phyloP scores from a whole-genome alignment of 1,140 invertebrate species.

The Microplitis demolitor region DNA sequence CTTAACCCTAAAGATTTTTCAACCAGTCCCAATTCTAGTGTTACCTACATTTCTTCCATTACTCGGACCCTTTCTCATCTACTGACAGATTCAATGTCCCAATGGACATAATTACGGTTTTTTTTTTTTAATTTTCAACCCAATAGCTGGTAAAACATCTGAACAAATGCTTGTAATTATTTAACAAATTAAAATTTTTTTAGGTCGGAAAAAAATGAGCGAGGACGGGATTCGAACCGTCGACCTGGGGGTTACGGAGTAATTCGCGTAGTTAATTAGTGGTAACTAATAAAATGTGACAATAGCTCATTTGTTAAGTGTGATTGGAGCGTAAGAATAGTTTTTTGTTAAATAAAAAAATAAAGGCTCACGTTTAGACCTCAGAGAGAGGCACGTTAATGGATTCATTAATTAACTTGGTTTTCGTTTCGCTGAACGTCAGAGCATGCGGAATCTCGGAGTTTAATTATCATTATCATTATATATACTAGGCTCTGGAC shows the following conservation, averaged over 20 bases:
- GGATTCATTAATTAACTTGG: slow-evolving; percentile 60
- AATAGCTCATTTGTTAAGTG: neutral
- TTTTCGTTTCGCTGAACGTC: slow-evolving; percentile 56
- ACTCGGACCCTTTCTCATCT: too few relatives aligned
- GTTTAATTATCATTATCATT: neutral
- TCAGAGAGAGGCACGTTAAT: slow-evolving; percentile 41
- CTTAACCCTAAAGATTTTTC: neutral
- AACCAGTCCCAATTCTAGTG: slow-evolving; percentile 4
- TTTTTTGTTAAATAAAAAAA: neutral
- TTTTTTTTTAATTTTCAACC: too few relatives aligned
- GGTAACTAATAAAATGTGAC: neutral
- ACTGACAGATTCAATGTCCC: too few relatives aligned
- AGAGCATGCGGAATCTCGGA: slow-evolving; percentile 48
- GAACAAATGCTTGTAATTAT: too few relatives aligned
- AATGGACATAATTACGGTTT: too few relatives aligned
- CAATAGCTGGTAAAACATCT: too few relatives aligned
- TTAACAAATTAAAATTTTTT: too few relatives aligned
- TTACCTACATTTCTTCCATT: too few relatives aligned
- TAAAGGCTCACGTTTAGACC: slow-evolving; percentile 25
- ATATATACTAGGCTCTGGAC: too few relatives aligned
- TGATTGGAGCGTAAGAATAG: slow-evolving; percentile 1
- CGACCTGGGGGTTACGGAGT: too few relatives aligned
- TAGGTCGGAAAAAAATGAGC: too few relatives aligned
- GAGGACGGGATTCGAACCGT: too few relatives aligned
- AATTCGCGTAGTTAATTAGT: neutral